A percentile compares a stretch with the other conserved stretches of the same genome.
These are phyloP conservation scores for Pseudomyrmex sp. DNA, from an alignment of 1,140 invertebrate genomes.

Conservation along the genomic window DNA sequence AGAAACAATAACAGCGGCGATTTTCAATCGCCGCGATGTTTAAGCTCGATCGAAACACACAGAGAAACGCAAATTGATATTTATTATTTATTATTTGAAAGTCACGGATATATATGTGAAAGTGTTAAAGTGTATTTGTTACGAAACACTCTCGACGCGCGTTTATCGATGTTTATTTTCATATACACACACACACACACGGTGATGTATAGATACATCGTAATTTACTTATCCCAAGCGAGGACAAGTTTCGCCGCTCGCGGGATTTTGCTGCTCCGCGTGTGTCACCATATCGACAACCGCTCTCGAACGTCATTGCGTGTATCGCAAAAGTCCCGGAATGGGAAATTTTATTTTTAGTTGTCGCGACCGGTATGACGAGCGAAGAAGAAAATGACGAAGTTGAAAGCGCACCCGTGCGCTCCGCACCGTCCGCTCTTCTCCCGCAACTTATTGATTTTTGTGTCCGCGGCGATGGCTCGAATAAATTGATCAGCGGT, in stretches of 20 bases:
- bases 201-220: constrained; percentile 29
- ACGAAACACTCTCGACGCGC: too few species aligned
- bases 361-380: constrained; percentile 37
- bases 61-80: too few species aligned
- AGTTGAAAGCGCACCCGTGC: constrained; percentile 21
- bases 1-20: too few species aligned
- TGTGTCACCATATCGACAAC: background rate
- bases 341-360: constrained; percentile 48
- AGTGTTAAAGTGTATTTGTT: too few species aligned
- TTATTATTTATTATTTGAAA: too few species aligned
- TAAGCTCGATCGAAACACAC: too few species aligned
- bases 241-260: too few species aligned
- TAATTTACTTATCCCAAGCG: background rate
- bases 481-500: constrained; percentile 24
- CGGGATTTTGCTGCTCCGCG: background rate
- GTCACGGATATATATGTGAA: too few species aligned
- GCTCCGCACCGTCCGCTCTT: background rate
- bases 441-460: constrained; percentile 20
- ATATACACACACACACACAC: background rate
- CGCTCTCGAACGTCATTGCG: background rate
- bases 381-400: constrained; percentile 45
- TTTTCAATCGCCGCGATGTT: too few species aligned
- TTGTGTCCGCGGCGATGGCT: background rate
- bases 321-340: constrained; percentile 11
- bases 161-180: too few species aligned